phyloP scores from a whole-genome alignment of 2,888 invertebrate genomes.

The Theretra japonica region DNA sequence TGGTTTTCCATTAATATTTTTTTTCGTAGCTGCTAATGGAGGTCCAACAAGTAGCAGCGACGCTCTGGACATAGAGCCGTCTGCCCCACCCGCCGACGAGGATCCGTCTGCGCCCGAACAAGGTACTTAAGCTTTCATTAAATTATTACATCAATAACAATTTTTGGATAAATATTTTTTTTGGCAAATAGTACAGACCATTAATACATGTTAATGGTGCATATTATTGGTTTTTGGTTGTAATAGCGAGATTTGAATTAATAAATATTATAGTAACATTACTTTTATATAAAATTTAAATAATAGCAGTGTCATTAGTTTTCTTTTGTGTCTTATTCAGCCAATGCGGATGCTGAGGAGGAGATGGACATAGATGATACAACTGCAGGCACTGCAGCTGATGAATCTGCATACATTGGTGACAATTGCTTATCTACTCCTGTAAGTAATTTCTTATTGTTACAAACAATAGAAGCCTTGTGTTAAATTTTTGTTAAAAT shows the following conservation, averaged over 20 bases:
- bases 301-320: background rate
- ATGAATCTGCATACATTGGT: constrained; percentile 78
- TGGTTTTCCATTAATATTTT: constrained; percentile 32
- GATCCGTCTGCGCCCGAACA: constrained; percentile 60
- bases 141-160: background rate
- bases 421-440: constrained; percentile 82
- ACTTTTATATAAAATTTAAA: background rate
- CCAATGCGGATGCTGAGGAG: constrained; percentile 69
- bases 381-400: constrained; percentile 65
- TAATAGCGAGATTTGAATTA: no score
- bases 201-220: no score
- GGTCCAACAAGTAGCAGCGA: constrained; percentile 78
- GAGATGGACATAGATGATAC: constrained; percentile 81
- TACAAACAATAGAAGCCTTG: no score
- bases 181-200: no score
- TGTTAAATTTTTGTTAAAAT: no score
- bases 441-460: constrained; percentile 56
- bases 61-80: constrained; percentile 66
- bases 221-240: no score
- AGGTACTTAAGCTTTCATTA: constrained; percentile 52
- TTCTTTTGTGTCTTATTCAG: constrained; percentile 40
- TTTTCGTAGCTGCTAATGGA: constrained; percentile 66
- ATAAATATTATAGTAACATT: no score
- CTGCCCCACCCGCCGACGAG: constrained; percentile 57
- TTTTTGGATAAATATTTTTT: no score